phyloP scores from a whole-genome alignment of 2,888 invertebrate species.

The Entomobrya proxima region DNA sequence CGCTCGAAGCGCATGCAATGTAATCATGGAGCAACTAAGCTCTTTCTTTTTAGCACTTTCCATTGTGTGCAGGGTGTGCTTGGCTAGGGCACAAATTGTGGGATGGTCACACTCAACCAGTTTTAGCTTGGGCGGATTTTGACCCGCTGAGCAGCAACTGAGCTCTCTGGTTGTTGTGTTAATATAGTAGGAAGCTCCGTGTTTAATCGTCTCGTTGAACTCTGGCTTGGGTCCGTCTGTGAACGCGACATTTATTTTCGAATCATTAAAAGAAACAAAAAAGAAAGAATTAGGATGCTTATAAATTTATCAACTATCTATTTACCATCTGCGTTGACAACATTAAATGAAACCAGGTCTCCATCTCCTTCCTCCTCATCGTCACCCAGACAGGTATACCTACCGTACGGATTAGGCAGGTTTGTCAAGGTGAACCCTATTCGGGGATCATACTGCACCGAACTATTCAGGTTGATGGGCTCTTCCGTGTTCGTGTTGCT shows the following conservation, averaged over 20 bases:
- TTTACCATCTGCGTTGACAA: constrained; percentile 48
- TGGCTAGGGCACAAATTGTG: constrained; percentile 65
- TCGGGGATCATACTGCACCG: constrained; percentile 52
- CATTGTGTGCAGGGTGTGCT: constrained; percentile 67
- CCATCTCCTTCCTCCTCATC: constrained; percentile 59
- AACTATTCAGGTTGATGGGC: not conserved
- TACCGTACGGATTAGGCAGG: constrained; percentile 56
- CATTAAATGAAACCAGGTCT: constrained; percentile 39
- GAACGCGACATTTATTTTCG: no score
- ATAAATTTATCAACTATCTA: no score
- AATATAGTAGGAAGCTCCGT: constrained; percentile 51
- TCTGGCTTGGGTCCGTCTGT: constrained; percentile 55
- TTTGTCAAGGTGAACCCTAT: constrained; percentile 57
- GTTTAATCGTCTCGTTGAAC: constrained; percentile 49
- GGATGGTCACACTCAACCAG: constrained; percentile 71
- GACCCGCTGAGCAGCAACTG: constrained; percentile 61
- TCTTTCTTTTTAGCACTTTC: constrained; percentile 59
- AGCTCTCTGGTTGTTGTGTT: constrained; percentile 53
- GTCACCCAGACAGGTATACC: constrained; percentile 64
- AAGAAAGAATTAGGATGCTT: not conserved
- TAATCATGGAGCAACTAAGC: constrained; percentile 55
- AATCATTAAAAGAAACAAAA: not conserved
- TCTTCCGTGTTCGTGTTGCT: not conserved
- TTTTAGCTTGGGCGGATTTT: constrained; percentile 66
- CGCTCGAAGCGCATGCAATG: constrained; percentile 19